Percentiles rank a stretch among this genome's conserved stretches.
Evolutionary conservation across 2,888 invertebrate genomes (phyloP).

Genomic region (Empis livida): DNA sequence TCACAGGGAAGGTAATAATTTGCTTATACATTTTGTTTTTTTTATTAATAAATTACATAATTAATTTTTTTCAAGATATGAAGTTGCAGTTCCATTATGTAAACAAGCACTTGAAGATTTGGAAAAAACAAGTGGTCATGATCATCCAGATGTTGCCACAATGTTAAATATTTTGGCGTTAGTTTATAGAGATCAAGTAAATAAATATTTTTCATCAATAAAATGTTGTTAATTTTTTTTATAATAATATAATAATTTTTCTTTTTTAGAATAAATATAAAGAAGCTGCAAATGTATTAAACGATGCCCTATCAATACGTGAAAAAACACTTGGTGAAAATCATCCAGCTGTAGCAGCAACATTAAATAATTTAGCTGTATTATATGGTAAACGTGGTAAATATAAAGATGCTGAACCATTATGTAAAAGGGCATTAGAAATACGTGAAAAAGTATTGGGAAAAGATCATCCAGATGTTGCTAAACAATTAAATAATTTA

Average conservation of each 20-base stretch:
- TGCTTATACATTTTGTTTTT: not conserved
- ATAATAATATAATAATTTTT: not conserved
- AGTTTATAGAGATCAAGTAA: constrained; percentile 56
- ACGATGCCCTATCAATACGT: constrained; percentile 93
- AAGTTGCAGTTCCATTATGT: constrained; percentile 98
- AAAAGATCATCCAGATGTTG: constrained; percentile 97
- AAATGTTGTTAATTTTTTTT: too few species aligned
- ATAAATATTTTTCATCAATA: too few species aligned
- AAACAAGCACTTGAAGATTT: constrained; percentile 98
- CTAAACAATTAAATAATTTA: constrained; percentile 97
- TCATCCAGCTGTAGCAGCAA: constrained; percentile 99
- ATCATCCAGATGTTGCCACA: constrained; percentile 98
- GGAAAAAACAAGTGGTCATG: constrained; percentile 96
- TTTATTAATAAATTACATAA: not conserved
- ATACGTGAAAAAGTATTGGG: constrained; percentile 98
- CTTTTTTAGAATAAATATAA: constrained; percentile 85
- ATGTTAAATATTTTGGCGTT: constrained; percentile 98
- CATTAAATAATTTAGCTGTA: constrained; percentile 96
- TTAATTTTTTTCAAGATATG: constrained; percentile 43
- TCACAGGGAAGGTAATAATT: constrained; percentile 66
- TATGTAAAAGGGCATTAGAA: constrained; percentile 95
- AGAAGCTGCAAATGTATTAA: constrained; percentile 94
- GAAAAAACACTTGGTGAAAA: constrained; percentile 98
- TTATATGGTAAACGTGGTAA: constrained; percentile 97
- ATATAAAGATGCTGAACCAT: constrained; percentile 96